phyloP scores from a whole-genome alignment of 2,888 invertebrate genomes.

The Gastrophysa polygoni region DNA sequence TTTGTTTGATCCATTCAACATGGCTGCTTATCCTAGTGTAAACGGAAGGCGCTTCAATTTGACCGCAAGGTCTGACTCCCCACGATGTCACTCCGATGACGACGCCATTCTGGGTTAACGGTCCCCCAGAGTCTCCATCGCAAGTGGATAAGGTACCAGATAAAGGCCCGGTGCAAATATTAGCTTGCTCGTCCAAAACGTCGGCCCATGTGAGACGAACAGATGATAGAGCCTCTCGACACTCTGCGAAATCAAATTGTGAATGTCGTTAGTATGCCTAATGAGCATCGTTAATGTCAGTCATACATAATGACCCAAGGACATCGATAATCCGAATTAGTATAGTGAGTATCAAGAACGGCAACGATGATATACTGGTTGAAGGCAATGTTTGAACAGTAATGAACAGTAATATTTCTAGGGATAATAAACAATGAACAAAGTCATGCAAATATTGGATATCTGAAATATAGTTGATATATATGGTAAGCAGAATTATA shows the following conservation, averaged over 20 bases:
- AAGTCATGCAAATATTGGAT: no score
- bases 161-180: constrained; percentile 61
- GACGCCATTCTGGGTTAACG: constrained; percentile 50
- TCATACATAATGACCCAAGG: no score
- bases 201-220: neutral
- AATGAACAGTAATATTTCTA: no score
- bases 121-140: constrained; percentile 64
- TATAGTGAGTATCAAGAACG: no score
- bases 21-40: constrained; percentile 62
- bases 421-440: no score
- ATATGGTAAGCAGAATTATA: no score
- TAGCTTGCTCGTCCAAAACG: constrained; percentile 30
- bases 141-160: constrained; percentile 62
- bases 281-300: no score
- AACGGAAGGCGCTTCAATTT: constrained; percentile 61
- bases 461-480: no score
- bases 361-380: no score
- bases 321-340: no score
- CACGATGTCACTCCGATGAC: constrained; percentile 64
- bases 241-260: neutral
- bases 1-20: constrained; percentile 51
- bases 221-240: neutral
- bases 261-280: no score
- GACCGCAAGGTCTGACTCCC: constrained; percentile 63
- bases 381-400: no score